phyloP scores from a whole-genome alignment of 2,888 invertebrate species.

The Sturmia bella region DNA sequence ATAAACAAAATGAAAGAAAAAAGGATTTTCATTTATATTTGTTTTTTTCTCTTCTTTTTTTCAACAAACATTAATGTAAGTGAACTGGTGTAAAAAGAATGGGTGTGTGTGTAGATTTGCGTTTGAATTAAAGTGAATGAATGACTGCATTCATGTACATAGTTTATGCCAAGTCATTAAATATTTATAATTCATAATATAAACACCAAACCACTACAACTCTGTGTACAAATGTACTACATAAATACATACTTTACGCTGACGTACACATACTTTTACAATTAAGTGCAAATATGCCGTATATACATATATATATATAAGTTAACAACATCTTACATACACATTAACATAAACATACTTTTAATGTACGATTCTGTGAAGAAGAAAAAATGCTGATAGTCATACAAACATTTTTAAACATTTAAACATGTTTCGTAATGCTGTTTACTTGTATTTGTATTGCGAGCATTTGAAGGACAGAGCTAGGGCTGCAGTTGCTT shows the following conservation, averaged over 20 bases:
- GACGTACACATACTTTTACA: conserved; percentile 14
- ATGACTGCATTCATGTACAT: conserved; percentile 37
- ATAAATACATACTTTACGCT: conserved; percentile 14
- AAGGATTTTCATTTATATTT: conserved; percentile 18
- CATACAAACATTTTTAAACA: conserved; percentile 46
- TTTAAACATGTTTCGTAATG: conserved; percentile 44
- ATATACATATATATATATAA: not conserved
- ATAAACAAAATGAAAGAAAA: conserved; percentile 42
- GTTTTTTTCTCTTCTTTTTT: not conserved
- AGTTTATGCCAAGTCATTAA: conserved; percentile 66
- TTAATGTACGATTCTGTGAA: conserved; percentile 39
- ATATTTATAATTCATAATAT: conserved; percentile 68
- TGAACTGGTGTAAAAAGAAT: not conserved
- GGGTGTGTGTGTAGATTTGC: not conserved
- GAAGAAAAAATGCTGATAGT: conserved; percentile 17
- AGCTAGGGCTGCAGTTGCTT: not conserved
- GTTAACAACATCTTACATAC: not conserved
- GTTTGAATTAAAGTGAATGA: conserved; percentile 8
- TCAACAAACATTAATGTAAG: conserved; percentile 37
- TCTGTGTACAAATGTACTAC: conserved; percentile 2
- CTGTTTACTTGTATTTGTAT: conserved; percentile 41
- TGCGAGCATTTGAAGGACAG: conserved; percentile 18
- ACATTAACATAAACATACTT: not conserved
- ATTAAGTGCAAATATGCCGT: not conserved
- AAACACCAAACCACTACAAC: conserved; percentile 45